Base-by-base conservation (phyloP, 1,140 invertebrate genomes). In the Littorina saxatilis region DNA sequence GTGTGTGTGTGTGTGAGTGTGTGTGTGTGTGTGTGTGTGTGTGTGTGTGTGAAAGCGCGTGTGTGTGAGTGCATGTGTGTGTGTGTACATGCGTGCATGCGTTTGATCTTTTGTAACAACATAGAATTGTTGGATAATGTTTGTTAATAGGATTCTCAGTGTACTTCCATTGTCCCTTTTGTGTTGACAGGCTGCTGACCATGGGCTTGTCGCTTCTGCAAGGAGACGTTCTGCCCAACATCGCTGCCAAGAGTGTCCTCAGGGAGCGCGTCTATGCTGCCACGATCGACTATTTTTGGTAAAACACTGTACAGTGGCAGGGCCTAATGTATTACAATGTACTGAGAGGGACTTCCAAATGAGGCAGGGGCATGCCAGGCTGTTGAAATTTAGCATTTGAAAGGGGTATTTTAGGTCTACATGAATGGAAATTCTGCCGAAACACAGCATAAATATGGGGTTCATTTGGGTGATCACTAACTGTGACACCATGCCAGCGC, bases 201-300 rank as follows among this genome's bases (percentile, higher is more conserved):
- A 99, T 98, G 92, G 98, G 97, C 0, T 92, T 99, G 0, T 96
- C 96, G 0, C 93, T 99, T 23, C 94, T 99, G 7, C 98, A 99
- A 94, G 97, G 97, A n/a, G 97, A 99, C 86, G 95, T 96, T 35
- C 92, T 98, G 17, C 95, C 96, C 0, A 91, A 92, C 84, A 91
- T 96, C 2, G 92, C 99, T n/a, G 96, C 96, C 0, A 96, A 99
- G 86, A 98, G 98, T 90, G 96, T 99, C 13, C 92, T 99, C 0
- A 94, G 99, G 29, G 98, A 99, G 93, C 93, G 98, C 17, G 96
- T 99, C 50, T 99, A 99, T 91, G 96, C 96, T 80, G 96, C 96
- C 63, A 98, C 98, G 79, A 92, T 99, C 52, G 98, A 99, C 91
- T 99, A 99, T 91, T 99, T 99, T 92, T 92, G 93, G 89, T 93